These are phyloP conservation scores for Riparia riparia DNA, from an alignment of 2,113 vertebrate genomes.

Conservation along the genomic window DNA sequence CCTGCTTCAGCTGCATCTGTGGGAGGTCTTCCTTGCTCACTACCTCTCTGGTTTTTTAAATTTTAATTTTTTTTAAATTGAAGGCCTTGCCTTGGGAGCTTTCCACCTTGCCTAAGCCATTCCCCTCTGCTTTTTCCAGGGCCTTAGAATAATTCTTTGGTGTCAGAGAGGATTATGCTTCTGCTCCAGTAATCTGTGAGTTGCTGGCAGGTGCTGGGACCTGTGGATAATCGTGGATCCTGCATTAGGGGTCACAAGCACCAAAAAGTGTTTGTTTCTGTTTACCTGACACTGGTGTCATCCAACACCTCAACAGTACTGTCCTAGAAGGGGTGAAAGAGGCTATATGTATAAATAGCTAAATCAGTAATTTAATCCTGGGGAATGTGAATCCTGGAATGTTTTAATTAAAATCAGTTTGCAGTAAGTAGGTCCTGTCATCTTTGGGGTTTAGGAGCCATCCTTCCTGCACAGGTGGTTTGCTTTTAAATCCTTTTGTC, in stretches of 20 bases:
- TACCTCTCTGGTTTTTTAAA: background rate
- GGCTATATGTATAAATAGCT: background rate
- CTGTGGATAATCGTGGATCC: background rate
- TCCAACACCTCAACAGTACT: background rate
- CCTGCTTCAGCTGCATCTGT: background rate
- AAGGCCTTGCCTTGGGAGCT: background rate
- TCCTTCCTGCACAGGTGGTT: slow-evolving; percentile 48
- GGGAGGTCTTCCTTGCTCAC: background rate
- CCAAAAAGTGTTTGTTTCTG: background rate
- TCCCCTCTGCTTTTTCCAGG: slow-evolving; percentile 8
- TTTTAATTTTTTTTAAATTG: background rate
- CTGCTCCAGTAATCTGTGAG: background rate
- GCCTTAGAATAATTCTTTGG: background rate
- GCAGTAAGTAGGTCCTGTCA: background rate
- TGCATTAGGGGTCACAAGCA: background rate
- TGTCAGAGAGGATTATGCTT: slow-evolving; percentile 16
- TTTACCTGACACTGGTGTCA: slow-evolving; percentile 2
- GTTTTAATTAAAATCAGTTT: slow-evolving; percentile 63
- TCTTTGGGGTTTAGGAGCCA: background rate
- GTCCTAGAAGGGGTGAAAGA: background rate
- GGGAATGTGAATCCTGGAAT: slow-evolving; percentile 47
- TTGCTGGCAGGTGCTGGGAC: slow-evolving; percentile 26
- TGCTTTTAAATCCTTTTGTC: slow-evolving; percentile 55
- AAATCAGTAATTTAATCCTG: slow-evolving; percentile 1
- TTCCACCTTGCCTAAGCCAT: background rate